A percentile compares a stretch with the other conserved stretches of the same genome.
These are phyloP conservation scores for Ornithoptera priamus DNA, from an alignment of 2,888 invertebrate species.

Conservation along the genomic window DNA sequence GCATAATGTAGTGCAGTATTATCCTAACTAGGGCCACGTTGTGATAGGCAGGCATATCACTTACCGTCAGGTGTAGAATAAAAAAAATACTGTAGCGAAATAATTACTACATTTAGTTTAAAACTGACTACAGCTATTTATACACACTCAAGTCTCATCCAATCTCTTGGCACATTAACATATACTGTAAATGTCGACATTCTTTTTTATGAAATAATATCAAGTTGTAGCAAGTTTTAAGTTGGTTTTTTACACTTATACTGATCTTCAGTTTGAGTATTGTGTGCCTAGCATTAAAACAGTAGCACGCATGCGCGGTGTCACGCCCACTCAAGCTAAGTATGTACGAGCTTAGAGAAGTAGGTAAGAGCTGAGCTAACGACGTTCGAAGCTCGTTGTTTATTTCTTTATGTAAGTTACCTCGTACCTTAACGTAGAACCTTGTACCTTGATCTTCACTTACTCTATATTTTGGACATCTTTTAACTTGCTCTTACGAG, in stretches of 20 bases:
- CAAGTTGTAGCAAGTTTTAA: neutral
- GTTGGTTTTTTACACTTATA: neutral
- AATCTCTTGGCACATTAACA: neutral
- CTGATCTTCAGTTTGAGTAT: neutral
- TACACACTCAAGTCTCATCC: neutral
- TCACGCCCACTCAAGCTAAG: slow-evolving; percentile 24
- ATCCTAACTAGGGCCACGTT: too few relatives aligned
- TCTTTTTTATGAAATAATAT: neutral
- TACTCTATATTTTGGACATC: neutral
- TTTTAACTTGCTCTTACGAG: neutral
- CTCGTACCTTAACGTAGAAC: neutral
- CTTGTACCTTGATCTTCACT: slow-evolving; percentile 3
- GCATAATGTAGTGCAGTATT: too few relatives aligned
- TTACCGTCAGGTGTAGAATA: too few relatives aligned
- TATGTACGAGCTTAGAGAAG: neutral
- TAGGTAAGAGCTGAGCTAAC: slow-evolving; percentile 24
- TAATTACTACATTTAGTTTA: too few relatives aligned
- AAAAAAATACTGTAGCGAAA: too few relatives aligned
- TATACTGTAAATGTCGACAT: neutral
- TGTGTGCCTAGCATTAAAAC: slow-evolving; percentile 4
- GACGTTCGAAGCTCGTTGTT: slow-evolving; percentile 6
- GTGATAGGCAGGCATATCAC: too few relatives aligned
- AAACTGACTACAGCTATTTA: too few relatives aligned
- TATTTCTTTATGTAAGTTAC: slow-evolving; percentile 12
- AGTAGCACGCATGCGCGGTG: slow-evolving; percentile 16